A percentile compares a stretch with the other conserved stretches of the same genome.
Evolutionary conservation across 2,113 vertebrate species (phyloP).

Genomic region (Planiliza haematocheilus): DNA sequence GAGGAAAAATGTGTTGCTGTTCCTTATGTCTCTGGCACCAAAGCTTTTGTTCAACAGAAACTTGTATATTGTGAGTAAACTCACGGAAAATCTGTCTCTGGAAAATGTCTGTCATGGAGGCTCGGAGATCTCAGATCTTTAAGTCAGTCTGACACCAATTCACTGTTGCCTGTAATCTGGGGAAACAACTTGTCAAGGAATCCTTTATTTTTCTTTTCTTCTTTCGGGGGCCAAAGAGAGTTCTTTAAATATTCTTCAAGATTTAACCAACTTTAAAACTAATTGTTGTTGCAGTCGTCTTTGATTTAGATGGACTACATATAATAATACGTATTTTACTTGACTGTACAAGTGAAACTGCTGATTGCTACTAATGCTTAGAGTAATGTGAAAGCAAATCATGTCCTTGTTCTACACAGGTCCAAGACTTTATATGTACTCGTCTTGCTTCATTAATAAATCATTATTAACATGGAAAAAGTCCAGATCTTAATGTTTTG

Average conservation of each 20-base stretch:
- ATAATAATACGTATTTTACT: too few species aligned
- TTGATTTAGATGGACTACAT: too few species aligned
- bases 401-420: too few species aligned
- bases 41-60: constrained; percentile 14
- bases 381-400: too few species aligned
- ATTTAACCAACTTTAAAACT: neutral
- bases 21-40: neutral
- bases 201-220: neutral
- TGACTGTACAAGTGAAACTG: too few species aligned
- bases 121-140: constrained; percentile 22
- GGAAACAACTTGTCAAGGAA: constrained; percentile 6
- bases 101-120: constrained; percentile 31
- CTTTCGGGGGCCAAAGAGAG: neutral
- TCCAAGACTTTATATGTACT: too few species aligned
- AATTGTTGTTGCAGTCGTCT: neutral
- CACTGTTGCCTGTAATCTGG: constrained; percentile 9
- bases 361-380: too few species aligned
- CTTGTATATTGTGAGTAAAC: constrained; percentile 9
- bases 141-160: constrained; percentile 19
- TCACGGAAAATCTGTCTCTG: constrained; percentile 3
- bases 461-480: too few species aligned
- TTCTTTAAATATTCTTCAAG: neutral
- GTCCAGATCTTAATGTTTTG: too few species aligned
- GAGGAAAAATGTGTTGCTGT: constrained; percentile 5
- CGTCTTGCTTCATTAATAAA: too few species aligned